Percentiles rank a stretch among this genome's conserved stretches.
Evolutionary conservation across 2,888 invertebrate genomes (phyloP).

Genomic region (Acronicta aceris): DNA sequence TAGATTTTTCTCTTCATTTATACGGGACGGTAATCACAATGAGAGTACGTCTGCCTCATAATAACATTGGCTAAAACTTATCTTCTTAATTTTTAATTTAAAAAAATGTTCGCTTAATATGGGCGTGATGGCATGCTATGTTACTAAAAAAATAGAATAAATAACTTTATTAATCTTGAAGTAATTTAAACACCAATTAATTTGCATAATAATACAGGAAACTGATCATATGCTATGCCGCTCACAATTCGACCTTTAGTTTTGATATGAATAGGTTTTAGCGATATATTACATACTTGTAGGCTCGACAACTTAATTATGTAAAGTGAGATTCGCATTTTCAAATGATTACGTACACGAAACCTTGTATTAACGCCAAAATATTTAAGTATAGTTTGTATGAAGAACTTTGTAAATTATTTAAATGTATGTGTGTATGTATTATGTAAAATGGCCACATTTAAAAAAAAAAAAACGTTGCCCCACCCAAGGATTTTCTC

Average conservation of each 20-base stretch:
- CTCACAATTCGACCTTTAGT: constrained; percentile 44
- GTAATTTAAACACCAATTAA: constrained; percentile 47
- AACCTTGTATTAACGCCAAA: constrained; percentile 34
- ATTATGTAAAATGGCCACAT: too few relatives aligned
- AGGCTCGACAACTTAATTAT: constrained; percentile 37
- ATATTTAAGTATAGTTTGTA: constrained; percentile 25
- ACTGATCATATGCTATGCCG: constrained; percentile 39
- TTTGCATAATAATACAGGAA: constrained; percentile 58
- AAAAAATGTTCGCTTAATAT: too few relatives aligned
- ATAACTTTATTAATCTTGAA: constrained; percentile 7
- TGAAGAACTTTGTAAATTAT: constrained; percentile 32
- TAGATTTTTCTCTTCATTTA: too few relatives aligned
- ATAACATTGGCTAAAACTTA: too few relatives aligned
- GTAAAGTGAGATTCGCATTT: constrained; percentile 37
- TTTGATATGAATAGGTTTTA: constrained; percentile 33
- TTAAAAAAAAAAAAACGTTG: too few relatives aligned
- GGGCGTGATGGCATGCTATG: too few relatives aligned
- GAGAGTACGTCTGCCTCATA: too few relatives aligned
- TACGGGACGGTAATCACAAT: too few relatives aligned
- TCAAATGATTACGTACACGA: constrained; percentile 32
- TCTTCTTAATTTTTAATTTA: too few relatives aligned
- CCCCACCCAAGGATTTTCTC: too few relatives aligned
- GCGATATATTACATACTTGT: constrained; percentile 22
- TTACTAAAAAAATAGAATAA: constrained; percentile 1
- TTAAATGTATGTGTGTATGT: too few relatives aligned